Evolutionary conservation across 2,113 vertebrate species (phyloP), one percentile per base, ranked within the genome.

Genomic region (Australoheros scitulus): DNA sequence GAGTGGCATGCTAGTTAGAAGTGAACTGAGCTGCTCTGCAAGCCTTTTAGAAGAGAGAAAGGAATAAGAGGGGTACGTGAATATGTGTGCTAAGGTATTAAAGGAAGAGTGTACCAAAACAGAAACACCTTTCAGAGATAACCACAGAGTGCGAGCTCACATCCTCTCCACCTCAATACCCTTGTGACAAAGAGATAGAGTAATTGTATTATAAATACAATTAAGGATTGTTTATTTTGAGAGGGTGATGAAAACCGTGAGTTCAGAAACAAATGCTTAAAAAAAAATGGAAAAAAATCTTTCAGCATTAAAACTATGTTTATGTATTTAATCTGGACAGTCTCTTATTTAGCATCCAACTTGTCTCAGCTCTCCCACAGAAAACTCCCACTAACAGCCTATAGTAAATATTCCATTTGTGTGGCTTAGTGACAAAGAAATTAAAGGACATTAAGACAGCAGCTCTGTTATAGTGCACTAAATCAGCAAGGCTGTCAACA

Each of bases 61-160:
- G 72, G 75, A 87, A 89, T 92, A 88, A 57, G 17, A 65, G 50
- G 77, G 55, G 38, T 20, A 22, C 61, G 64, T 29, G 14, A 76
- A 85, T 83, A 91, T 92, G 82, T 89, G 91, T 93, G 93, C 89
- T 92, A 94, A 89, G 72, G 83, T 90, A 89, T 94, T 92, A 92
- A 94, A 94, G 92, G 61, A 82, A 90, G 88, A 82, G 86, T 20
- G 43, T 15, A 83, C 32, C 43, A 77, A 78, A 85, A 85, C 85
- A 91, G 38, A 76, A 58, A 81, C 20, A 52, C 78, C 68, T 70
- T 75, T 72, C 63, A 80, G 59, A 80, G 59, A 76, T 24, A 50
- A 70, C 36, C 76, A 36, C 26, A 15, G 52, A 26, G 22, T 29
- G 43, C 41, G 26, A 26, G 26, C 26, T 26, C 26, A 26, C 26